Evolutionary conservation across 1,140 invertebrate species (phyloP).

Genomic region (Melipona quadrifasciata): DNA sequence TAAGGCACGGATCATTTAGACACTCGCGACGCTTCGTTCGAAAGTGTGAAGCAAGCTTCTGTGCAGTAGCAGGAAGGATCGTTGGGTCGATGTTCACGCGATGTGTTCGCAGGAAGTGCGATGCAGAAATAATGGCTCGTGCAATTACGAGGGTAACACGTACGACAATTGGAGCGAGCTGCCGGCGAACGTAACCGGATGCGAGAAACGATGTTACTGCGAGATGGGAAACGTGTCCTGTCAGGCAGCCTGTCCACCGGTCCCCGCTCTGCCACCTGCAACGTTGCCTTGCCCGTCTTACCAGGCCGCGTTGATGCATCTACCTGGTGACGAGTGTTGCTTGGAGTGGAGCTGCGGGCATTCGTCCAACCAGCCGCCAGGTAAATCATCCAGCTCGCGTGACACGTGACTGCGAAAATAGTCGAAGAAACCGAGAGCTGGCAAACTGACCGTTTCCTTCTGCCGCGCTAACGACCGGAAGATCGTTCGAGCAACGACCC

Average conservation of each 20-base stretch:
- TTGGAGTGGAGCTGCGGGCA: slow-evolving; percentile 86
- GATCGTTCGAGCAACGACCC: neutral
- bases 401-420: neutral
- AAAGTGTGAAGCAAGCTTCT: neutral
- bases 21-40: too few species aligned
- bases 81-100: neutral
- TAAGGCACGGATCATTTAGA: slow-evolving; percentile 18
- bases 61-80: neutral
- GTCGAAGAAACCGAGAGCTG: too few species aligned
- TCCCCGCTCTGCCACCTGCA: slow-evolving; percentile 88
- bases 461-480: neutral
- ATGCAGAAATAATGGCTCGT: slow-evolving; percentile 90
- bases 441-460: neutral
- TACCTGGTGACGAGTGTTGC: slow-evolving; percentile 91
- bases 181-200: slow-evolving; percentile 86
- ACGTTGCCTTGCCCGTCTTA: slow-evolving; percentile 87
- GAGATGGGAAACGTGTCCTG: slow-evolving; percentile 93
- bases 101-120: slow-evolving; percentile 82
- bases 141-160: slow-evolving; percentile 85
- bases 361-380: slow-evolving; percentile 31
- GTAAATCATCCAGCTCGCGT: slow-evolving; percentile 29
- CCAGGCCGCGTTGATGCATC: slow-evolving; percentile 85
- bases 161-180: slow-evolving; percentile 84
- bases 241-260: slow-evolving; percentile 88
- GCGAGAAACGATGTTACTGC: slow-evolving; percentile 92